Conservation (phyloP, 2,113 vertebrate species). For the Junco hyemalis region DNA sequence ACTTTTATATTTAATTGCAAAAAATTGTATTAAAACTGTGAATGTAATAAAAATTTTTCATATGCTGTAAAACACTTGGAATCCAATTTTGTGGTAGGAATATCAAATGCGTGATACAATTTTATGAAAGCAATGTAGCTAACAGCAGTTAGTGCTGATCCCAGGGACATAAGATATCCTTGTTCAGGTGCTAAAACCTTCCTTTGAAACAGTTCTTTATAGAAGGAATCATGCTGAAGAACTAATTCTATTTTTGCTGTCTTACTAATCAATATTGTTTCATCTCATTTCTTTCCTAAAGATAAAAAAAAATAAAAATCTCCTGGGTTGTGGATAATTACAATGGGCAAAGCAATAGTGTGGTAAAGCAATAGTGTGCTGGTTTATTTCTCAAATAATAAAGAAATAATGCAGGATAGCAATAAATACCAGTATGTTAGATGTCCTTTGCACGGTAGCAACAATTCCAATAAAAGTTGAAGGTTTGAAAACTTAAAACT, state of each 20-base stretch:
- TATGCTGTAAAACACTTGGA: neutral
- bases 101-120: neutral
- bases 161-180: neutral
- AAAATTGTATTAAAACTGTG: neutral
- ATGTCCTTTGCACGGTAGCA: neutral
- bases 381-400: constrained; percentile 13
- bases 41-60: neutral
- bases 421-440: neutral
- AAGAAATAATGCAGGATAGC: neutral
- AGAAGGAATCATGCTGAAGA: neutral
- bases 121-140: neutral
- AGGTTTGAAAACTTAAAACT: neutral
- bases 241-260: constrained; percentile 22
- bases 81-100: neutral
- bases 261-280: constrained; percentile 37
- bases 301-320: neutral
- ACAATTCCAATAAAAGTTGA: neutral
- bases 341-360: neutral
- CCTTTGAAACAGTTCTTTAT: neutral
- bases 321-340: neutral
- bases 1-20: neutral
- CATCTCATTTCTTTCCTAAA: constrained; percentile 13
- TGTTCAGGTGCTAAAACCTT: neutral
- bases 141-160: constrained; percentile 1
- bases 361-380: neutral